Base-by-base conservation (phyloP, 2,113 vertebrate species). In the Otis tarda region DNA sequence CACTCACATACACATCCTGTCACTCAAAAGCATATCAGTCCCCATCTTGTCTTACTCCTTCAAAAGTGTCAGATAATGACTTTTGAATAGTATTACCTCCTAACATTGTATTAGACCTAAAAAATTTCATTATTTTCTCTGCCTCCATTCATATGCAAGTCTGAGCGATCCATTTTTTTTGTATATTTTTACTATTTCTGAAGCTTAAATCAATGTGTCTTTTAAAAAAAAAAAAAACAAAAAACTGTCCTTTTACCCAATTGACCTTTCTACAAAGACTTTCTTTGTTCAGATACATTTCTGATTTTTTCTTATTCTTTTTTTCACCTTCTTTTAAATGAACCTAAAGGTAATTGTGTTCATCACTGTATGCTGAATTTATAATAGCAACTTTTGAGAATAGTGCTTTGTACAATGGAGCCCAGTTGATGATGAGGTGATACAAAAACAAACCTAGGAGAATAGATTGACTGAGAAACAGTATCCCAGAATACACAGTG, bases 391-490 rank as follows among this genome's bases (percentile, higher is more conserved):
- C 63, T 95, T 92, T 86, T 92, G n/a, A 96, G 88, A 93, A 76
- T 1, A 81, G 31, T 78, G 20, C 28, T 91, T 93, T 96, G 52
- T 89, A 84, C 67, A 95, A 37, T 39, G 56, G 14, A 91, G 14
- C 37, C 75, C n/a, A 89, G 83, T 95, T 94, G 59, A 95, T 93
- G 96, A 95, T 2, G 6, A 83, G 89, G 74, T 89, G 63, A 71
- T 80, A 77, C 43, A 90, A 97, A 95, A 97, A 92, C 92, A 96
- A 92, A 92, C 35, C 33, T 63, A 31, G 30, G 55, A 93, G 83
- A 93, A 96, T n/a, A 92, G 73, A 80, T 17, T 71, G 53, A 41
- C 69, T 59, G 45, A 79, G 45, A 49, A 86, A 57, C 41, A 90
- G 47, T 61, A 92, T 77, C 70, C 47, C 33, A 76, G 77, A 95